Percentiles rank a stretch among this genome's conserved stretches.
These are phyloP conservation scores for Limenitis camilla DNA, from an alignment of 2,888 invertebrate genomes.

Conservation along the genomic window DNA sequence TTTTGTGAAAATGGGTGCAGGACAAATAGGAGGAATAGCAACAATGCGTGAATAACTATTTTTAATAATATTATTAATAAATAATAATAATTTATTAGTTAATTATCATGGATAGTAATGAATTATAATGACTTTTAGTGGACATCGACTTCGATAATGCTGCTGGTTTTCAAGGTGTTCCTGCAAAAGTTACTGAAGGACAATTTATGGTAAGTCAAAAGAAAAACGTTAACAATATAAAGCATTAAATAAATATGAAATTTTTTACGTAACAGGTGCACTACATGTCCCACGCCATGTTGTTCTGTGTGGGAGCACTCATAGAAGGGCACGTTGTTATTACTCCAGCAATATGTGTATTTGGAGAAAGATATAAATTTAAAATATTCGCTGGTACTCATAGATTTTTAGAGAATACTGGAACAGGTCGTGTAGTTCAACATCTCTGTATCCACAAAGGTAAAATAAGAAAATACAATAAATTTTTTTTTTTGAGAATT, in stretches of 20 bases:
- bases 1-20: constrained; percentile 33
- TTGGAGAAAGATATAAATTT: constrained; percentile 53
- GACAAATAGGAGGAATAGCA: constrained; percentile 39
- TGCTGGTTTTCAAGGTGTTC: constrained; percentile 45
- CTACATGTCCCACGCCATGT: constrained; percentile 56
- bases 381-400: constrained; percentile 51
- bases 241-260: not conserved
- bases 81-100: not conserved
- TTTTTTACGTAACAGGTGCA: constrained; percentile 40
- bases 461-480: too few species aligned
- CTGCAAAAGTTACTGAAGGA: constrained; percentile 41
- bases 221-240: too few species aligned
- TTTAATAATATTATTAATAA: not conserved
- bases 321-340: constrained; percentile 60
- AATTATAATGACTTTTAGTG: constrained; percentile 37
- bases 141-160: constrained; percentile 59
- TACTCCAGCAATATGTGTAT: constrained; percentile 56
- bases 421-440: constrained; percentile 38
- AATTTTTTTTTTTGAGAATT: too few species aligned
- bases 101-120: not conserved
- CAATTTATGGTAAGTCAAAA: constrained; percentile 48
- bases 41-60: constrained; percentile 31
- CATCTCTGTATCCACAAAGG: constrained; percentile 56
- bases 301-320: constrained; percentile 56
- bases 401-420: constrained; percentile 42